Evolutionary conservation across 2,113 vertebrate species (phyloP), one percentile per base, ranked within the genome.

Genomic region (Brachyhypopomus gauderio): DNA sequence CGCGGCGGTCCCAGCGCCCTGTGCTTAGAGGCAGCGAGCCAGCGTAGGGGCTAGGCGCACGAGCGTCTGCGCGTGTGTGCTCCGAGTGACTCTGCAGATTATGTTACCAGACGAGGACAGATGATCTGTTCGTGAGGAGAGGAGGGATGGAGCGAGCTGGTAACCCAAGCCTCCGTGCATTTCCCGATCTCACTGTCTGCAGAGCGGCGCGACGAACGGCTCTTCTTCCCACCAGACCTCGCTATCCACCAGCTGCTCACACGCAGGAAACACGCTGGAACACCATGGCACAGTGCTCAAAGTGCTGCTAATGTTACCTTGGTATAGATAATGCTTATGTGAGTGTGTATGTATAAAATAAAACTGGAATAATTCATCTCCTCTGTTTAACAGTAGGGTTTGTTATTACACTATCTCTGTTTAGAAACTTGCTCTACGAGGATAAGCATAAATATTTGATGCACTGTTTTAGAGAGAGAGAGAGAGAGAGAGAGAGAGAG

Each of bases 101-200:
- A 84, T 73, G 84, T 89, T 85, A 89, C 87, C 70, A 77, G 25
- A 25, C 71, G 77, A 14, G 71, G 77, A 85, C 85, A 91, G 86
- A 79, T 77, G 85, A 89, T 89, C 88, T 82, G 72, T 82, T 84
- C 63, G 76, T 52, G 72, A 84, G 59, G 64, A 82, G 75, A 74
- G 72, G 72, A 86, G 74, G 83, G 81, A 86, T 84, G 83, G 74
- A 85, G 83, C 86, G 83, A 78, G 85, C 70, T 45, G 75, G 76
- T 69, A 84, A 84, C 74, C 20, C 62, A 60, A 76, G 12, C 58
- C 66, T 56, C 12, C 25, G 14, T 27, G 20, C 25, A 25, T 16
- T 48, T 56, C 71, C 45, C 5, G 34, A 30, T 56, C 22, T 30
- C 14, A 14, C 55, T 11, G 36, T 20, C 19, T 36, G 66, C 17